Conservation (phyloP, 2,888 invertebrate species). For the Calliopum simillimum region DNA sequence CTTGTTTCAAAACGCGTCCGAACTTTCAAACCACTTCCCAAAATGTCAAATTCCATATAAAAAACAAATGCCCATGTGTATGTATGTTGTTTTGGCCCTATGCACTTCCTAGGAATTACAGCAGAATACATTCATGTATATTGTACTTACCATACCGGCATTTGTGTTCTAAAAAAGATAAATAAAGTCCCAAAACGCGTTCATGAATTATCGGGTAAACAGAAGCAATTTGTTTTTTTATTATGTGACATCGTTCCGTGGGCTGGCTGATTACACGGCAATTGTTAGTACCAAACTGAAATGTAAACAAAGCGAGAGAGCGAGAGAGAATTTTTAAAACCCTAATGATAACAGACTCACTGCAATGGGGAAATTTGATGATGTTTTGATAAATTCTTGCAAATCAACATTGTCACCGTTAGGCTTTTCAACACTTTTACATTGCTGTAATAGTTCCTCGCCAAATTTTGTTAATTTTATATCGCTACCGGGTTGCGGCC, state of each 20-base stretch:
- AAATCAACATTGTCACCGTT: conserved; percentile 37
- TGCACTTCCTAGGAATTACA: too few relatives aligned
- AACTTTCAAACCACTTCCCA: too few relatives aligned
- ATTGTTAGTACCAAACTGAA: conserved; percentile 61
- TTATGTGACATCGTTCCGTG: conserved; percentile 47
- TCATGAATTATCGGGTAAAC: conserved; percentile 79
- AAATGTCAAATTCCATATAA: too few relatives aligned
- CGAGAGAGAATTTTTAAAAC: neutral
- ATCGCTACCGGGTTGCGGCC: conserved; percentile 41
- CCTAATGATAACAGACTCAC: conserved; percentile 25
- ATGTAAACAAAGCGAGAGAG: neutral
- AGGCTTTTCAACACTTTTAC: conserved; percentile 36
- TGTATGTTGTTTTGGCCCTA: too few relatives aligned
- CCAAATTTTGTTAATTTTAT: conserved; percentile 42
- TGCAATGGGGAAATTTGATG: conserved; percentile 43
- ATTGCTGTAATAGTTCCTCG: conserved; percentile 38
- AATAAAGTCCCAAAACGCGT: conserved; percentile 72
- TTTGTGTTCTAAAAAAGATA: conserved; percentile 76
- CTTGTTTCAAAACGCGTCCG: too few relatives aligned
- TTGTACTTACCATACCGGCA: conserved; percentile 54
- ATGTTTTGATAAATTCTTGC: conserved; percentile 36
- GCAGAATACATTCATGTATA: too few relatives aligned
- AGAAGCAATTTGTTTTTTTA: conserved; percentile 67
- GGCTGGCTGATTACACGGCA: conserved; percentile 59
- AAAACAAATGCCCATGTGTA: too few relatives aligned